These are phyloP conservation scores for Cheilosia vernalis DNA, from an alignment of 2,888 invertebrate species.

Conservation along the genomic window DNA sequence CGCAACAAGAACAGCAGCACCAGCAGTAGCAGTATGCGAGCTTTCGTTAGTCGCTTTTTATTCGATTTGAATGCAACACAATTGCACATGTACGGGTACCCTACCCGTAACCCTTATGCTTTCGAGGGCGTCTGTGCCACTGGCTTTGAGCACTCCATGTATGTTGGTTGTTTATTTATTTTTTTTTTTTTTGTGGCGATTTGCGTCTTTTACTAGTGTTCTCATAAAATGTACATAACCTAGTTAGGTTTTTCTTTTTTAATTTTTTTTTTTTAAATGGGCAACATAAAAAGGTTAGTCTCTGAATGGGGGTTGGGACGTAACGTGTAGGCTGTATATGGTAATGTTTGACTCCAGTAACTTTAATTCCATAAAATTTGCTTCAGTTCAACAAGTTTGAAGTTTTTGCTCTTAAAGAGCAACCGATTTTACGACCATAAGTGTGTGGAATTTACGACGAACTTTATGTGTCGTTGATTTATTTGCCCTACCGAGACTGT, in stretches of 20 bases:
- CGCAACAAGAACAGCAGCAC: not conserved
- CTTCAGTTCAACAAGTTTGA: constrained; percentile 42
- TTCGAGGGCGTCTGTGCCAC: constrained; percentile 66
- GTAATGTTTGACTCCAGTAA: constrained; percentile 21
- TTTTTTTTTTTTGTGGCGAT: constrained; percentile 19
- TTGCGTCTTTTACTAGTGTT: constrained; percentile 55
- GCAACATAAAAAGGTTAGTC: constrained; percentile 42
- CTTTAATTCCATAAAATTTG: constrained; percentile 24
- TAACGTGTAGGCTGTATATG: constrained; percentile 3
- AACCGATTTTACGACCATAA: not conserved
- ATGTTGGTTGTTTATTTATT: constrained; percentile 2
- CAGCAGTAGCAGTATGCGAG: not conserved
- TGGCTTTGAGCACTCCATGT: constrained; percentile 49
- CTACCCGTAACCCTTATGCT: constrained; percentile 51
- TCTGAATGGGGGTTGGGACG: not conserved
- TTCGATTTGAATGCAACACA: constrained; percentile 59
- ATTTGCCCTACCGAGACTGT: too few species aligned
- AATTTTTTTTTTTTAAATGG: not conserved
- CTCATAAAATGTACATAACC: constrained; percentile 67
- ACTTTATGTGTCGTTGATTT: not conserved
- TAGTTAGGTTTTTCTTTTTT: constrained; percentile 45
- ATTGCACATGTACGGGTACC: constrained; percentile 64
- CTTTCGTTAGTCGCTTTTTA: constrained; percentile 37
- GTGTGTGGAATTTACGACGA: not conserved
- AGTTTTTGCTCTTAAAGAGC: not conserved